Evolutionary conservation across 1,140 invertebrate genomes (phyloP).

Genomic region (Oryzaephilus surinamensis): DNA sequence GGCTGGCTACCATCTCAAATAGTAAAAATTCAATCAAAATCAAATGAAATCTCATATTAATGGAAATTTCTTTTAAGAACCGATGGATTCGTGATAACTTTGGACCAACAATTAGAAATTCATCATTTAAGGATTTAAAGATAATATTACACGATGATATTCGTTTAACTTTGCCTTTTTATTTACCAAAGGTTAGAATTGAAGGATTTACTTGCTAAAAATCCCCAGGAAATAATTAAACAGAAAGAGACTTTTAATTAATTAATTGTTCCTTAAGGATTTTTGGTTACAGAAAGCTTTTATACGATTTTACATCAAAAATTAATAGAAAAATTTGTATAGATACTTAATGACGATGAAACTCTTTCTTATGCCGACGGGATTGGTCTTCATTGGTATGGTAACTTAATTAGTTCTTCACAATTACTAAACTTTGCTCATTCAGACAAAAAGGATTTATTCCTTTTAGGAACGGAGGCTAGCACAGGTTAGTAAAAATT

Average conservation of each 20-base stretch:
- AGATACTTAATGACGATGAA: not conserved
- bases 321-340: conserved; percentile 23
- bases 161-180: not conserved
- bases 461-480: conserved; percentile 11
- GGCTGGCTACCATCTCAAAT: conserved; percentile 2
- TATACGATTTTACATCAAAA: not conserved
- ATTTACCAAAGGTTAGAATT: not conserved
- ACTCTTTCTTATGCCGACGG: conserved; percentile 6
- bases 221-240: no score
- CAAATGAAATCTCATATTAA: not conserved
- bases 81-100: conserved; percentile 58
- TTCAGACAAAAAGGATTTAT: conserved; percentile 1
- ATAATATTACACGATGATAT: conserved; percentile 61
- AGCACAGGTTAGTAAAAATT: not conserved
- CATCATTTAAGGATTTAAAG: conserved; percentile 44
- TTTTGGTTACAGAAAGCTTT: no score
- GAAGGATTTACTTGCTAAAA: no score
- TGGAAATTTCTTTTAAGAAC: conserved; percentile 31
- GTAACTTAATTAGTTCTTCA: conserved; percentile 1
- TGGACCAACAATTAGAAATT: conserved; percentile 51
- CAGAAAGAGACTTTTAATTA: no score
- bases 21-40: conserved; percentile 45
- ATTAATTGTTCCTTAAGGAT: no score
- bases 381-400: conserved; percentile 11
- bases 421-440: conserved; percentile 2